Evolutionary conservation across 92 coral and sea anemone species (phyloP), one percentile per base, ranked within the genome.

Genomic region (Ricordea florida): DNA sequence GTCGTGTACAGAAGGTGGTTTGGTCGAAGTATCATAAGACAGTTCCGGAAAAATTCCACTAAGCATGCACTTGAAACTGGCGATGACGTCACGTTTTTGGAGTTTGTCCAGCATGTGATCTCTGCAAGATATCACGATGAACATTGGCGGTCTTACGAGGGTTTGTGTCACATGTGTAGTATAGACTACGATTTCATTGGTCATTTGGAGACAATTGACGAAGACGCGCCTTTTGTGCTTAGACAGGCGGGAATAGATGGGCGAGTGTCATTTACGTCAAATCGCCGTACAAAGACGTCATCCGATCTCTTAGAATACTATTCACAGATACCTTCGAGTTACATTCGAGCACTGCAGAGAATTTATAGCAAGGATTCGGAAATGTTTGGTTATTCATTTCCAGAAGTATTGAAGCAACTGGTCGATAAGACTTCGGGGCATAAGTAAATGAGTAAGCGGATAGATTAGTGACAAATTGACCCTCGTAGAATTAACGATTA

Each of bases 71-170:
- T 35, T 13, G 26, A 44, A 10, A 9, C 58, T 10, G 72, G 72
- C 11, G 41, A 65, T 45, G 57, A 22, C 26, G 72, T 65, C 16
- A 65, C 72, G 8, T 65, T 65, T 22, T 27, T 48, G n/a, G 72
- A 65, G 43, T 65, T 65, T n/a, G n/a, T 48, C 3, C 42, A 65
- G 58, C 14, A 45, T 22, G 28, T 65, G 6, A 41, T 13, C 11
- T 29, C 20, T 16, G 20, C 43, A 16, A 6, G 10, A 0, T n/a
- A 16, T 15, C 20, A 44, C 42, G 72, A 65, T 18, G 55, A 65
- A 16, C 72, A 65, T 46, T 65, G 72, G 72, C 72, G 72, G 27
- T 57, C 72, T 18, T 65, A 16, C 28, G 16, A 29, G 27, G 40
- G 42, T 3, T 16, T 65, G 1, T 65, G 72, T 28, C 72, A 65